Conservation (phyloP, 2,797 vertebrate species). For the Paramormyrops hopkinsi region DNA sequence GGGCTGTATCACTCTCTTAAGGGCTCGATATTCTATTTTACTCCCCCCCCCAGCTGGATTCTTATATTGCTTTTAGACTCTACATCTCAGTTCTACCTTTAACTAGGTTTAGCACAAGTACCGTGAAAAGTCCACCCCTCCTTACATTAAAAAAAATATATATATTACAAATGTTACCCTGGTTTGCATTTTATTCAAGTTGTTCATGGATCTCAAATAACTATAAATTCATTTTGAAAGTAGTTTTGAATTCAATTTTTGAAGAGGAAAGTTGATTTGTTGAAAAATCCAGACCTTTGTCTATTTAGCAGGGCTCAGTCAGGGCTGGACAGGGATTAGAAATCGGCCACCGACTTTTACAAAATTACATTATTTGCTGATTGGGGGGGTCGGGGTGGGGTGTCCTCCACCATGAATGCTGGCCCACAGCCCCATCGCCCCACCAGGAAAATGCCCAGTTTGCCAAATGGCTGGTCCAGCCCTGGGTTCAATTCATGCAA, state of each 20-base stretch:
- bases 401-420: background rate
- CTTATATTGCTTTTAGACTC: background rate
- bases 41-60: background rate
- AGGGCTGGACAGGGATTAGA: background rate
- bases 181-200: background rate
- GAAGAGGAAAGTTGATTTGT: background rate
- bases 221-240: background rate
- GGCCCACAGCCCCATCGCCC: background rate
- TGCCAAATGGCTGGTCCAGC: background rate
- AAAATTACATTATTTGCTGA: background rate
- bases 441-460: background rate
- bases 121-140: background rate
- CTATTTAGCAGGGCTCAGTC: background rate
- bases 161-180: background rate
- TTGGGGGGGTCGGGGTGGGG: background rate
- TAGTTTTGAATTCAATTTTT: background rate
- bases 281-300: background rate
- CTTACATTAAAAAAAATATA: background rate
- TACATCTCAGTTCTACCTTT: background rate
- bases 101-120: background rate
- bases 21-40: background rate
- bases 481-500: background rate
- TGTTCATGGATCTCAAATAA: background rate
- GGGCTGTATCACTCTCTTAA: background rate
- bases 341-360: background rate